Evolutionary conservation across 1,140 invertebrate genomes (phyloP).

Genomic region (Pseudomyrmex concolor): DNA sequence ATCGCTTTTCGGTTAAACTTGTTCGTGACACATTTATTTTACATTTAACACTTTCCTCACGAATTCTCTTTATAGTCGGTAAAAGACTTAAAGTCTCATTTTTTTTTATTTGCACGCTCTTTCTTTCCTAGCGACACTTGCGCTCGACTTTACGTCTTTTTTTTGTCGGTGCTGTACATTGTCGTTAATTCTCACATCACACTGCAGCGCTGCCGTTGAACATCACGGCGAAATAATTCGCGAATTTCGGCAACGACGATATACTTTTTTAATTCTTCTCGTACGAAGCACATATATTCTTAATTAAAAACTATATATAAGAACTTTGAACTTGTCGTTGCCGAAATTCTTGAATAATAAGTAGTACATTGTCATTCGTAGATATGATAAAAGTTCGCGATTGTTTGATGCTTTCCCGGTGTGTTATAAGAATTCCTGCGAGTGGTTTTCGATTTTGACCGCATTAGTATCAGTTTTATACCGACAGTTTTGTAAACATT

Average conservation of each 20-base stretch:
- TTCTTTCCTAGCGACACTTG: neutral
- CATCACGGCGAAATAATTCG: constrained; percentile 9
- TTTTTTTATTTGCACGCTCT: constrained; percentile 26
- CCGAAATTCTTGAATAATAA: constrained; percentile 25
- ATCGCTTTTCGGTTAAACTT: constrained; percentile 51
- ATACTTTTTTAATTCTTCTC: neutral
- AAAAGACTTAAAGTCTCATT: neutral
- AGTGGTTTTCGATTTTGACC: no score
- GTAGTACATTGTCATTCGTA: neutral
- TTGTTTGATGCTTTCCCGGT: no score
- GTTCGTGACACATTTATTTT: constrained; percentile 56
- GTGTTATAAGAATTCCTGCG: no score
- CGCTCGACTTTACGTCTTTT: neutral
- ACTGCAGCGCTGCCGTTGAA: constrained; percentile 8
- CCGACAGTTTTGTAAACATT: no score
- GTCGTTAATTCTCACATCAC: constrained; percentile 29
- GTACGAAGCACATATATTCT: neutral
- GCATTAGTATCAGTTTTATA: no score
- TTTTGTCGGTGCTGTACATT: constrained; percentile 1
- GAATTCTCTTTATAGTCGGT: constrained; percentile 35
- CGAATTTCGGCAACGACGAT: constrained; percentile 13
- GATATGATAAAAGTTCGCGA: constrained; percentile 51
- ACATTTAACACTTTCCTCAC: constrained; percentile 53
- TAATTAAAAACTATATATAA: constrained; percentile 27
- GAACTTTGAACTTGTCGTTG: neutral